Base-by-base conservation (phyloP, 2,797 vertebrate genomes). In the Coregonus ussuriensis region DNA sequence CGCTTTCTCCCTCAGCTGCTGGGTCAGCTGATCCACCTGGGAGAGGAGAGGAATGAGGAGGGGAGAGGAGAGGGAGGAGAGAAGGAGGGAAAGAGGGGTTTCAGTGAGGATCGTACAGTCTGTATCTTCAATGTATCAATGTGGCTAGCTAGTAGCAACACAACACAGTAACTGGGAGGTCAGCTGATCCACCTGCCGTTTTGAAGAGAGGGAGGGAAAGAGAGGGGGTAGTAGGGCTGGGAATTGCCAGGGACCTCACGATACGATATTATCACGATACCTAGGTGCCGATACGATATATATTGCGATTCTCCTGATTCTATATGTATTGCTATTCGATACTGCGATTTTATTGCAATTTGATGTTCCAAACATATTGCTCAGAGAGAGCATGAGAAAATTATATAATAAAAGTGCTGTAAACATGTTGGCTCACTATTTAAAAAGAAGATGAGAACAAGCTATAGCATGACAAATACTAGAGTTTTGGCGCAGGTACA, bases 1-100 rank as follows among this genome's bases (percentile, higher is more conserved):
- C 13, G 97, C 95, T 93, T 99, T 99, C 91, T 99, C 97, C 91
- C 96, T 97, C 81, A 99, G 94, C 87, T 96, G 94, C 82, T 93
- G 92, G 89, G 92, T 95, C 93, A 99, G 92, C 90, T 96, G 95
- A 82, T 97, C 96, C 90, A 99, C 95, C 97, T 99, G 89, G 83
- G 77, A 70, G 59, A 33, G 83, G 79, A 29, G 75, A 71, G 59
- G 47, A 77, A 76, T 29, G 62, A 70, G 70, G 41, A 72, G 67
- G 35, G 41, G 21, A 72, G 35, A 29, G 41, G 54, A 73, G 69
- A 74, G 33, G 69, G 59, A 35, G 47, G 69, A 51, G 35, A 5
- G 51, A 14, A 33, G 25, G 41, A 31, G 71, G 21, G 76, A 41
- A 59, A 68, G 31, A 51, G 56, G 21, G 47, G 31, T 35, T 67